Evolutionary conservation across 1,140 invertebrate genomes (phyloP), one percentile per base, ranked within the genome.

Genomic region (Pollicipes pollicipes): DNA sequence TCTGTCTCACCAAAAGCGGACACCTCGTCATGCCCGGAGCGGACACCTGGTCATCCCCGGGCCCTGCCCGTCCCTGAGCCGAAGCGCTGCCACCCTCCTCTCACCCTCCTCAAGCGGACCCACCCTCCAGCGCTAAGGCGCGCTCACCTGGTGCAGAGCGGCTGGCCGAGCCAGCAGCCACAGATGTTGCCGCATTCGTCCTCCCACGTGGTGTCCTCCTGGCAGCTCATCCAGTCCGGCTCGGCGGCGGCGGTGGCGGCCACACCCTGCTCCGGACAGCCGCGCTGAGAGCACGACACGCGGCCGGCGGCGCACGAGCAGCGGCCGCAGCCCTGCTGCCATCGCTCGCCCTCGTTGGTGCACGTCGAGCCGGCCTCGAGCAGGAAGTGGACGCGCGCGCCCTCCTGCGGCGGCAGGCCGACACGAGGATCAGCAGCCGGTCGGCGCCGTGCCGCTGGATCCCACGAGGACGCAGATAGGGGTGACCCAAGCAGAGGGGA

Each of bases 291-390:
- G 45, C 45, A 58, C 6, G 13, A 21, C 6, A 58, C 45, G 13
- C 8, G 45, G 45, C 45, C 17, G 10, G 45, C 17, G 8, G 26
- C 29, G 6, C 71, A 72, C 29, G 28, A 66, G 29, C 71, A 72
- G 67, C 68, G 66, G 8, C 70, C 69, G n/a, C 71, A 72, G 28
- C 66, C 71, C 16, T 28, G 28, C 64, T 45, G 64, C 71, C 71
- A 72, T n/a, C 32, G 67, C 26, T 72, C 32, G 8, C 71, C 71
- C 1, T 37, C 37, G 31, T 58, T 58, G 21, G 45, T 21, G 45
- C 45, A 58, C 45, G 45, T 2, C 8, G 45, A 10, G 45, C 45
- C 45, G 45, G 13, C 45, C 10, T 58, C 45, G 13, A 58, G 45
- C 45, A 58, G 45, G 21, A 17, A 58, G 45, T 58, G 45, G 17